A percentile compares a stretch with the other conserved stretches of the same genome.
Evolutionary conservation across 2,797 vertebrate genomes (phyloP).

Genomic region (Anguilla obscura): DNA sequence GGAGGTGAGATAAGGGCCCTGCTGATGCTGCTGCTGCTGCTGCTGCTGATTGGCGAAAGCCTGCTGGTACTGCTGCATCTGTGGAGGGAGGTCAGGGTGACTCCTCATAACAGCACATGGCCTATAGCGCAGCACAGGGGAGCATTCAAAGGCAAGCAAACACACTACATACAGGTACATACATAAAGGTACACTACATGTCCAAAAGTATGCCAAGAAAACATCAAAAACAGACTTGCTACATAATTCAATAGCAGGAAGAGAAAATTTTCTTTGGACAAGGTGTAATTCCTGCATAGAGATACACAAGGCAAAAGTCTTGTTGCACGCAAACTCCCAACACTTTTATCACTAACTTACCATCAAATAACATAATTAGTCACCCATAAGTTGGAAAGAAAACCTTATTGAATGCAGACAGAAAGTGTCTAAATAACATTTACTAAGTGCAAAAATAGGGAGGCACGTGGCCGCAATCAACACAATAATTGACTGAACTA

Average conservation of each 20-base stretch:
- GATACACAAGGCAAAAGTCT: neutral
- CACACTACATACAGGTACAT: neutral
- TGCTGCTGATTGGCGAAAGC: constrained; percentile 68
- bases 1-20: constrained; percentile 59
- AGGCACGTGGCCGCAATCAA: neutral
- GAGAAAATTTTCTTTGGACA: no score
- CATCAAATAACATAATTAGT: neutral
- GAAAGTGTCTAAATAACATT: neutral
- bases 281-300: no score
- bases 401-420: neutral
- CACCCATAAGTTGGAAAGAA: neutral
- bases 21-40: constrained; percentile 57
- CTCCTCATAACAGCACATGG: neutral
- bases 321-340: neutral
- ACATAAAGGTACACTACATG: neutral
- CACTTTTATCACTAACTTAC: neutral
- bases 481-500: neutral
- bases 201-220: no score
- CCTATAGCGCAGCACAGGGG: neutral
- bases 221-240: no score
- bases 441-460: neutral
- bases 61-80: constrained; percentile 77
- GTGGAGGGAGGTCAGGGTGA: constrained; percentile 2
- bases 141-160: neutral
- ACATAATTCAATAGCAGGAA: no score